These are phyloP conservation scores for Tapirus terrestris DNA, from an alignment of 2,113 vertebrate species.

Conservation along the genomic window DNA sequence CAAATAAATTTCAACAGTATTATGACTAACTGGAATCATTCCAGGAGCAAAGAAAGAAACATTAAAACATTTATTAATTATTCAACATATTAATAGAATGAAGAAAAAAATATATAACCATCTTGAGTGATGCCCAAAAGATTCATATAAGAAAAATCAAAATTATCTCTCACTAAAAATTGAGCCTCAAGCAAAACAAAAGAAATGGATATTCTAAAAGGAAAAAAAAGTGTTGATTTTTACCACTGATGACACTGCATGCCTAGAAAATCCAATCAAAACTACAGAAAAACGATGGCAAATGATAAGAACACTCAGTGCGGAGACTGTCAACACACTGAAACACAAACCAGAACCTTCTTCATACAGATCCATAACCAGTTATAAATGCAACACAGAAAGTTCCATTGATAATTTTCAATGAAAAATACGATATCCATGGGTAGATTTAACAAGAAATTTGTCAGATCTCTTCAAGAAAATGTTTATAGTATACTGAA, in stretches of 20 bases:
- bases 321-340: background rate
- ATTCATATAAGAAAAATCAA: background rate
- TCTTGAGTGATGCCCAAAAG: background rate
- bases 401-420: background rate
- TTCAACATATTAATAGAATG: background rate
- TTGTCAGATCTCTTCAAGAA: background rate
- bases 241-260: rapidly evolving
- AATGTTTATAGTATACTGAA: rapidly evolving
- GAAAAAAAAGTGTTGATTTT: too few relatives aligned
- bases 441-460: background rate
- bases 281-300: background rate
- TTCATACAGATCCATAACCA: background rate
- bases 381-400: background rate
- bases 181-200: background rate
- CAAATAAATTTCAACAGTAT: background rate
- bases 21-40: background rate
- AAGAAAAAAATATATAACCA: background rate
- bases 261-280: background rate
- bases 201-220: background rate
- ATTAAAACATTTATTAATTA: background rate
- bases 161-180: background rate
- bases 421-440: rapidly evolving
- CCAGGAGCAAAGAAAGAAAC: background rate
- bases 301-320: rapidly evolving
- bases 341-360: background rate